Conservation (phyloP, 2,113 vertebrate species). For the Amphilophus citrinellus region DNA sequence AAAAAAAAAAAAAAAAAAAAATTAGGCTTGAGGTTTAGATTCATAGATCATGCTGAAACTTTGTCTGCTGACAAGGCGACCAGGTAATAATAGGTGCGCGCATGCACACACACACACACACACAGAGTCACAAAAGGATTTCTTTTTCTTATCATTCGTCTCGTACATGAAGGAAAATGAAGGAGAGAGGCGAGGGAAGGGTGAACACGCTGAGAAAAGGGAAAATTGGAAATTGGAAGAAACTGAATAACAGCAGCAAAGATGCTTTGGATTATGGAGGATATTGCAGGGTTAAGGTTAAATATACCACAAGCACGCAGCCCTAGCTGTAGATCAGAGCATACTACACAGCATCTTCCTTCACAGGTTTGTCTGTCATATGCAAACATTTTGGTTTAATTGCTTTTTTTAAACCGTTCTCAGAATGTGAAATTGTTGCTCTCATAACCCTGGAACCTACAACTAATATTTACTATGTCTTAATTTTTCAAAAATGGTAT, state of each 20-base stretch:
- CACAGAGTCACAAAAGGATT: constrained; percentile 15
- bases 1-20: background rate
- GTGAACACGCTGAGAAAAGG: background rate
- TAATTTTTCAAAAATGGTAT: constrained; percentile 19
- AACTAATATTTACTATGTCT: constrained; percentile 41
- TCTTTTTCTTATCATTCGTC: constrained; percentile 40
- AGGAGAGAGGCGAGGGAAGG: constrained; percentile 1
- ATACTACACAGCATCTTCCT: background rate
- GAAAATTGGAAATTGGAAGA: background rate
- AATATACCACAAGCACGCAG: background rate
- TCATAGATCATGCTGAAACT: constrained; percentile 31
- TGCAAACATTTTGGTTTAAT: constrained; percentile 64
- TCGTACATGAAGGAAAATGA: constrained; percentile 24
- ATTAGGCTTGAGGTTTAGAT: background rate
- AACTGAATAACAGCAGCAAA: constrained; percentile 6
- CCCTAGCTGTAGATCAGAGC: background rate
- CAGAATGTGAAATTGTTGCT: constrained; percentile 52
- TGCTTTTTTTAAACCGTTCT: constrained; percentile 58
- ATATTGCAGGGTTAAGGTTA: constrained; percentile 6
- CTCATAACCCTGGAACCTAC: constrained; percentile 23
- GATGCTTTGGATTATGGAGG: background rate
- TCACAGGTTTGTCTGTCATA: constrained; percentile 19
- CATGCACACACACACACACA: background rate
- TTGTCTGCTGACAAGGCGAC: constrained; percentile 37
- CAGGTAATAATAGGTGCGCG: constrained; percentile 23